Base-by-base conservation (phyloP, 2,797 vertebrate genomes). In the Cygnus olor region DNA sequence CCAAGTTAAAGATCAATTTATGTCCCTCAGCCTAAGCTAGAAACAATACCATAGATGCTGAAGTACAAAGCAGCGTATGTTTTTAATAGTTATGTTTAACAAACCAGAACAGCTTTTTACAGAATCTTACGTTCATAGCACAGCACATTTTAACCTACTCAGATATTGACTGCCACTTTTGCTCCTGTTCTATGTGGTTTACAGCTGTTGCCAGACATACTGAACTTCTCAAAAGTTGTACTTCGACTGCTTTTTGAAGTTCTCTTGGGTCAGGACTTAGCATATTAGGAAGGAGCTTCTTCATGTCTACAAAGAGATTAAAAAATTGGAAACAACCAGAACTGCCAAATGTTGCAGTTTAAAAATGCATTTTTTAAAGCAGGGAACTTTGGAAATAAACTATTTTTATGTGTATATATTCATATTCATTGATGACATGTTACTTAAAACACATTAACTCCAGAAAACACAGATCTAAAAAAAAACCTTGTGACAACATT, bases 171-270 rank as follows among this genome's bases (percentile, higher is more conserved):
- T 98, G 97, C 97, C 97, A 98, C 94, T 98, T 99, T 81, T 99
- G 99, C 64, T 99, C 99, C 90, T 98, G 98, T 47, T 99, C 99
- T 20, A 93, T 38, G 47, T 99, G 98, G 90, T 94, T 98, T 82
- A 98, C 96, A 84, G 98, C 98, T 5, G 97, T 98, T 95, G 99
- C 98, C 95, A 99, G 97, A 61, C 98, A 98, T 3, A 99, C 98
- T 7, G 99, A 98, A 40, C 99, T 99, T 97, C 99, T 98, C 74
- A 99, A 97, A 70, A 99, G 98, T 97, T 99, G 99, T 40, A 99
- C 99, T 97, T 99, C 99, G 58, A 99, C 99, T 90, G 99, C 99
- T 97, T 99, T 99, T 97, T 99, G 99, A 94, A 99, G 99, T 97
- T 99, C 99, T 20, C 98, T 98, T 12, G 99, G 99, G 97, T 99